These are phyloP conservation scores for Haliaeetus leucogaster DNA, from an alignment of 2,113 vertebrate species.

Conservation along the genomic window DNA sequence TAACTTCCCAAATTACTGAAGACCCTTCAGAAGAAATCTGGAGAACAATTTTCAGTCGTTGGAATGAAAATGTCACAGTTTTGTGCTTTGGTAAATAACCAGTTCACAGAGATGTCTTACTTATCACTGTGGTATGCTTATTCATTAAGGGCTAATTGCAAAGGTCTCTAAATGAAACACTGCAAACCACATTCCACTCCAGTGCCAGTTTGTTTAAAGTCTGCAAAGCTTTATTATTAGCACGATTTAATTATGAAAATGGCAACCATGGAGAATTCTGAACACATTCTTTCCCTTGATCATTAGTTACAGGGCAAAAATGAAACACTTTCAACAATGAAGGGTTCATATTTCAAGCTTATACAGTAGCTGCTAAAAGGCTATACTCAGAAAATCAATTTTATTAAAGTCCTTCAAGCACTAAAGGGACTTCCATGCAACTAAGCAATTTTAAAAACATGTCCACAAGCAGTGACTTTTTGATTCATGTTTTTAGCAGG, in stretches of 20 bases:
- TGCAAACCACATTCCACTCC: constrained; percentile 78
- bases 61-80: constrained; percentile 73
- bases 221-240: constrained; percentile 96
- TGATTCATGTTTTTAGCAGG: constrained; percentile 90
- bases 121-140: constrained; percentile 74
- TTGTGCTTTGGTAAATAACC: constrained; percentile 76
- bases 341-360: constrained; percentile 99
- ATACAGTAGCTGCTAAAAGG: constrained; percentile 96
- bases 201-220: constrained; percentile 89
- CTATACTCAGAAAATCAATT: constrained; percentile 98
- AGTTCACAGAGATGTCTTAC: constrained; percentile 73
- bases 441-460: constrained; percentile 97
- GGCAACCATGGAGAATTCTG: constrained; percentile 92
- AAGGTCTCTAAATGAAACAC: constrained; percentile 84
- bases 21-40: constrained; percentile 57
- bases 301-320: constrained; percentile 94
- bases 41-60: constrained; percentile 64
- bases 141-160: constrained; percentile 84
- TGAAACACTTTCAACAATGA: constrained; percentile 96
- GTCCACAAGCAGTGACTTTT: constrained; percentile 79
- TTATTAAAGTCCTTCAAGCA: constrained; percentile 96
- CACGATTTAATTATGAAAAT: constrained; percentile 98
- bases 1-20: constrained; percentile 65
- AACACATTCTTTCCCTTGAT: constrained; percentile 90
- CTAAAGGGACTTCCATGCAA: constrained; percentile 94